Percentiles rank a stretch among this genome's conserved stretches.
Conservation (phyloP, 2,888 invertebrate genomes). For the Drosophila anomalata region DNA sequence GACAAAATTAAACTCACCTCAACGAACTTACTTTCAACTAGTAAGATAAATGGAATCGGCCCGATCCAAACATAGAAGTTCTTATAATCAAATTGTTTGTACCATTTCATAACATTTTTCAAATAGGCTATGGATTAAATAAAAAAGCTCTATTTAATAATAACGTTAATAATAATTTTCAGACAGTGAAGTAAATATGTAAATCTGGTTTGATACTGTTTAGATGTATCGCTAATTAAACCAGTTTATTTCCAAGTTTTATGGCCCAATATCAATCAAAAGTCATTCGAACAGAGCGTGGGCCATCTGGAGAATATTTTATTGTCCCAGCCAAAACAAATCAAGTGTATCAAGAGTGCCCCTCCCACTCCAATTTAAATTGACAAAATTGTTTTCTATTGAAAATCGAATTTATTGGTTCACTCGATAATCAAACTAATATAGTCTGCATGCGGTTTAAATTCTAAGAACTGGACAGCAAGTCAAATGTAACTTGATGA, state of each 20-base stretch:
- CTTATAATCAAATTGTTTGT: background rate
- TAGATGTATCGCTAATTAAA: conserved; percentile 9
- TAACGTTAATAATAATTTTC: background rate
- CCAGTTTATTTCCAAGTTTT: conserved; percentile 10
- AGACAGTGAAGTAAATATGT: background rate
- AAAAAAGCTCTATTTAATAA: background rate
- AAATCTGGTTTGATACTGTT: background rate
- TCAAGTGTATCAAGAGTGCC: background rate
- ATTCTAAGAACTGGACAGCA: conserved; percentile 9
- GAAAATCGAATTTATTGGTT: conserved; percentile 34
- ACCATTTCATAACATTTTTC: background rate
- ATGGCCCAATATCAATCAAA: conserved; percentile 15
- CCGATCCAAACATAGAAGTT: background rate
- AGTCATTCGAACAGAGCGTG: conserved; percentile 10
- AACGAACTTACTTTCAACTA: background rate
- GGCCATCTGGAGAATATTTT: background rate
- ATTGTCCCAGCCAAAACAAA: background rate
- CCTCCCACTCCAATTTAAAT: background rate
- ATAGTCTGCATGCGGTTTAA: conserved; percentile 30
- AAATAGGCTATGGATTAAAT: background rate
- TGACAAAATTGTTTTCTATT: conserved; percentile 8
- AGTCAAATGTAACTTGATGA: background rate
- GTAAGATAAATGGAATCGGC: background rate
- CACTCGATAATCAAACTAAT: conserved; percentile 26
- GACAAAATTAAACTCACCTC: background rate